Percentiles rank a stretch among this genome's conserved stretches.
Evolutionary conservation across 2,888 invertebrate genomes (phyloP).

Genomic region (Eledona agricola): DNA sequence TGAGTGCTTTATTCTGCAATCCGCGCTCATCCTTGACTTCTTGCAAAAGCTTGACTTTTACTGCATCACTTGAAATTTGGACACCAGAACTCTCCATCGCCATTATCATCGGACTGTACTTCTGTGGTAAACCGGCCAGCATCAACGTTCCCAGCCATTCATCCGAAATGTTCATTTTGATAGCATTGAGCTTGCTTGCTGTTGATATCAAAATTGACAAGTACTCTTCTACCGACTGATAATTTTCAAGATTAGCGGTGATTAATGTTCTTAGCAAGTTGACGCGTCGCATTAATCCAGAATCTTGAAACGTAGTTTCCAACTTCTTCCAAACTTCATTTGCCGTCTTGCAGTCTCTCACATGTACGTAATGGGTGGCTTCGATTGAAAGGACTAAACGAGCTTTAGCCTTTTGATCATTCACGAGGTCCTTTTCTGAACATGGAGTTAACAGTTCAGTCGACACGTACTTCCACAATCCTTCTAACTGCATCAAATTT

Average conservation of each 20-base stretch:
- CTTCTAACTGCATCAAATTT: constrained; percentile 32
- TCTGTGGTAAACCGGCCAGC: constrained; percentile 48
- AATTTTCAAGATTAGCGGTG: constrained; percentile 33
- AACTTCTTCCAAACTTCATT: constrained; percentile 49
- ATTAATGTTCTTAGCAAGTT: constrained; percentile 45
- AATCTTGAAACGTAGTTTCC: constrained; percentile 46
- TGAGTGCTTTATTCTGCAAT: background rate
- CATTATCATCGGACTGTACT: constrained; percentile 50
- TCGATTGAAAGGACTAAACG: constrained; percentile 43
- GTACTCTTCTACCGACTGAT: constrained; percentile 1
- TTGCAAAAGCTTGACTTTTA: constrained; percentile 39
- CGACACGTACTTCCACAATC: constrained; percentile 33
- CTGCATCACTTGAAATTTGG: constrained; percentile 44
- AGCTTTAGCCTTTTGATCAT: constrained; percentile 38
- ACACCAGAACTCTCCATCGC: constrained; percentile 45
- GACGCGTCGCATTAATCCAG: constrained; percentile 49
- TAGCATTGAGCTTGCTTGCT: constrained; percentile 46
- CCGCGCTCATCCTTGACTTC: background rate
- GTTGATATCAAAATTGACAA: constrained; percentile 12
- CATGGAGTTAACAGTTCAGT: background rate
- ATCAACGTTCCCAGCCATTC: constrained; percentile 51
- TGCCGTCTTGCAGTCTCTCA: constrained; percentile 43
- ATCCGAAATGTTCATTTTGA: constrained; percentile 46
- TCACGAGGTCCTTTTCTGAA: constrained; percentile 31
- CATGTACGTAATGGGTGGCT: constrained; percentile 46